Evolutionary conservation across 2,888 invertebrate species (phyloP).

Genomic region (Rhamnusium bicolor): DNA sequence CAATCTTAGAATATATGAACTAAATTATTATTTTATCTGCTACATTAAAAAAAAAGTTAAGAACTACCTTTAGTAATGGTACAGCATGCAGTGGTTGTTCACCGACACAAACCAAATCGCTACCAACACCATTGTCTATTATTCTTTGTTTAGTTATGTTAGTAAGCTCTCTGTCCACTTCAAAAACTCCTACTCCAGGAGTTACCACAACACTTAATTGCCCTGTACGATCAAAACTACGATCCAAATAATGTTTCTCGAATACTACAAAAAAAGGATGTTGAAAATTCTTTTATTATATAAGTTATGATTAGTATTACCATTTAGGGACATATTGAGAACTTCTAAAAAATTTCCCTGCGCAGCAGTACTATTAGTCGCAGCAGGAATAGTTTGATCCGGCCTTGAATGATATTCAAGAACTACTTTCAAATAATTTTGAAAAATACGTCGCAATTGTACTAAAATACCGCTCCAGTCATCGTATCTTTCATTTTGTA

Average conservation of each 20-base stretch:
- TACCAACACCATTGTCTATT: slow-evolving; percentile 98
- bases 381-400: slow-evolving; percentile 81
- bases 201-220: slow-evolving; percentile 98
- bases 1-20: no score
- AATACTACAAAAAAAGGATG: slow-evolving; percentile 89
- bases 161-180: slow-evolving; percentile 96
- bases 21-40: no score
- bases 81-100: slow-evolving; percentile 99
- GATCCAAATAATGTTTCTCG: slow-evolving; percentile 97
- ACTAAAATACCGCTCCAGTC: slow-evolving; percentile 96
- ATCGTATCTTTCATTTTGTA: slow-evolving; percentile 98
- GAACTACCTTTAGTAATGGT: slow-evolving; percentile 86
- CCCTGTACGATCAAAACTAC: slow-evolving; percentile 98
- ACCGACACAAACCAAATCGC: slow-evolving; percentile 97
- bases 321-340: slow-evolving; percentile 98
- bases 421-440: slow-evolving; percentile 91
- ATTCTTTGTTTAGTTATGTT: slow-evolving; percentile 99
- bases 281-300: no score
- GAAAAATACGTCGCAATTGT: slow-evolving; percentile 88
- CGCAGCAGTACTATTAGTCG: slow-evolving; percentile 90
- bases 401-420: slow-evolving; percentile 89
- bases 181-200: slow-evolving; percentile 98
- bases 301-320: slow-evolving; percentile 70
- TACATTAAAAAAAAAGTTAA: no score
- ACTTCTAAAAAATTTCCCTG: slow-evolving; percentile 99